phyloP scores from a whole-genome alignment of 2,888 invertebrate species.

The Graphium colonna region DNA sequence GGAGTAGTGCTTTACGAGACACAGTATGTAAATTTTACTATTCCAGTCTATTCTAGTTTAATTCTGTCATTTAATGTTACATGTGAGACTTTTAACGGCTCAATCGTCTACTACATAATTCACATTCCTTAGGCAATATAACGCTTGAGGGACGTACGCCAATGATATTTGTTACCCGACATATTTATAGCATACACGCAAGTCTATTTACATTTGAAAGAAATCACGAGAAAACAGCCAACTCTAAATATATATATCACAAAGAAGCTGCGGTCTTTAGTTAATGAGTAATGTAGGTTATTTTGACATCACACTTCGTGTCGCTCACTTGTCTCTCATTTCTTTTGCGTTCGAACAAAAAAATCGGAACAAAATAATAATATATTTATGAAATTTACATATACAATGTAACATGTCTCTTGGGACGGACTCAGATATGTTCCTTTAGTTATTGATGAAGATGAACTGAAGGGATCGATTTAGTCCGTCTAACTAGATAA shows the following conservation, averaged over 20 bases:
- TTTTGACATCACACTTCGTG: not conserved
- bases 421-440: no score
- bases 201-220: constrained; percentile 15
- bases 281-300: constrained; percentile 18
- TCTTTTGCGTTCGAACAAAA: no score
- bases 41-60: not conserved
- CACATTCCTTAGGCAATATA: not conserved
- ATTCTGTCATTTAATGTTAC: not conserved
- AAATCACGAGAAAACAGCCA: constrained; percentile 19
- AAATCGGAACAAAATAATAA: no score
- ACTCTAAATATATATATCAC: constrained; percentile 17
- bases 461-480: no score
- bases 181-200: constrained; percentile 11
- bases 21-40: no score
- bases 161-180: not conserved
- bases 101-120: not conserved
- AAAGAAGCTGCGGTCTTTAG: constrained; percentile 21
- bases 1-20: no score
- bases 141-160: not conserved
- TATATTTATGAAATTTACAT: no score
- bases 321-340: not conserved
- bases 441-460: no score
- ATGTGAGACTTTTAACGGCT: not conserved
- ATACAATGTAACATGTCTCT: no score
- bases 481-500: no score